Evolutionary conservation across 2,797 vertebrate genomes (phyloP), one percentile per base, ranked within the genome.

Genomic region (Mallotus villosus): DNA sequence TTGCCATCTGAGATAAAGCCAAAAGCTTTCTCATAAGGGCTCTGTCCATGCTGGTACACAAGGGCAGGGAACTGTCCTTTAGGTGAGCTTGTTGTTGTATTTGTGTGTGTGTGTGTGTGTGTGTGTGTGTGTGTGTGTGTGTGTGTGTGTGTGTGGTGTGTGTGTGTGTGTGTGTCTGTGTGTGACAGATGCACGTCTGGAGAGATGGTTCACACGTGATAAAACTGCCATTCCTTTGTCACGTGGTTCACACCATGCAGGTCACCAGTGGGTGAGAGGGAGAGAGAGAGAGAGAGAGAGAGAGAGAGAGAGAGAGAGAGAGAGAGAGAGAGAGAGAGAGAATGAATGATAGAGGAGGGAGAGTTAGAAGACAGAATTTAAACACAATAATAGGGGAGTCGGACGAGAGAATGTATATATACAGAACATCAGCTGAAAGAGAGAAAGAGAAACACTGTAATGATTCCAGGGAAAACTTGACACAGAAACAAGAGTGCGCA

Each of bases 251-350:
- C 80, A 76, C 58, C 51, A 12, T 59, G 67, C 0, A n/a, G 86
- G 85, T 88, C 63, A 82, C 53, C 76, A 37, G 70, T 70, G 73
- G 86, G 85, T 85, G 85, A 86, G 62, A 71, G 29, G 53, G 59
- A 63, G 29, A 8, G 29, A 37, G 29, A 11, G n/a, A 64, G 62
- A 34, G 32, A 6, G 32, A 34, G 6, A 6, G 32, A 34, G 4
- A 6, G 32, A 34, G 32, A 7, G 32, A 34, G 6, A 6, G 32
- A 7, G 32, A 5, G 32, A 6, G 32, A 34, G 32, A 34, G 32
- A 7, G 32, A 6, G 32, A 34, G 32, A 34, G 32, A 34, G 6
- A 6, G 32, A 34, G 4, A 34, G 32, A 34, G 32, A 7, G 5
- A 34, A 34, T 5, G 5, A 7, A 7, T 5, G 32, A 34, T 5